phyloP scores from a whole-genome alignment of 2,797 vertebrate species.

The Crocodylus rhombifer region DNA sequence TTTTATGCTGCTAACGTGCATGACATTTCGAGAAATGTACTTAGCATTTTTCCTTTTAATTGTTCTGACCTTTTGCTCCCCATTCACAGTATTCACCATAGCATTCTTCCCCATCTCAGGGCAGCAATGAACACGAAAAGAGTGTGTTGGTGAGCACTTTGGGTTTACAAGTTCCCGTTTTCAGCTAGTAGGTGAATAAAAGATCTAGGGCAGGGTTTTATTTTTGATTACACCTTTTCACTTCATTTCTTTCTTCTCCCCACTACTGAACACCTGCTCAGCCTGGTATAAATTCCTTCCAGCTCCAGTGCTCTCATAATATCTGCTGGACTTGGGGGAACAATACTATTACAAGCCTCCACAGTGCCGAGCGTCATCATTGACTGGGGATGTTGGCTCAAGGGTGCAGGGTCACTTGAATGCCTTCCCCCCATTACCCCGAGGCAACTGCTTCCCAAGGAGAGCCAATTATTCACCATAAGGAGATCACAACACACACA shows the following conservation, averaged over 20 bases:
- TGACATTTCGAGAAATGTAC: constrained; percentile 43
- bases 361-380: constrained; percentile 6
- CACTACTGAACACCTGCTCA: not conserved
- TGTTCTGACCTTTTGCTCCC: constrained; percentile 47
- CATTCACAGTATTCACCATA: not conserved
- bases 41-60: constrained; percentile 53
- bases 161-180: constrained; percentile 24
- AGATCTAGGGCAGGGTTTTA: not conserved
- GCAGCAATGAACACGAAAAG: not conserved
- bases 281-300: not conserved
- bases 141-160: not conserved
- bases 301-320: not conserved
- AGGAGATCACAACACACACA: constrained; percentile 18
- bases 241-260: not conserved
- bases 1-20: constrained; percentile 40
- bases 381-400: constrained; percentile 8
- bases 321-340: constrained; percentile 11
- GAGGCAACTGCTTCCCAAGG: constrained; percentile 8
- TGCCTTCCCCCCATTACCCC: not conserved
- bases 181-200: constrained; percentile 5
- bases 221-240: constrained; percentile 30
- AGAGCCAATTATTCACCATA: not conserved
- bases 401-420: constrained; percentile 23
- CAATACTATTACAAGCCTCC: not conserved
- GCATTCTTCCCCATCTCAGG: not conserved